phyloP scores from a whole-genome alignment of 2,888 invertebrate genomes.

The Platypus cylindrus region DNA sequence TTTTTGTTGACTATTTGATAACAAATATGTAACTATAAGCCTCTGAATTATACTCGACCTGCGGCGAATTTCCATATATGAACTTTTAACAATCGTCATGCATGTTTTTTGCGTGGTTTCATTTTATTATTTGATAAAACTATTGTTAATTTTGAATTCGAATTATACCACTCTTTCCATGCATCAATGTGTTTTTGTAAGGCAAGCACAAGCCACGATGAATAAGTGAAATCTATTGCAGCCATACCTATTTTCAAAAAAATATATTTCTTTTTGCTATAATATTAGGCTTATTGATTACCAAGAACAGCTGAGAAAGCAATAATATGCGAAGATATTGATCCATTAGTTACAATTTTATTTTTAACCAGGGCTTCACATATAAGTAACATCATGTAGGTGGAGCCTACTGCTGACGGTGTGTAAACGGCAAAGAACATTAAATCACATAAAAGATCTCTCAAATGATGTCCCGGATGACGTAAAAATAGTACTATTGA shows the following conservation, averaged over 20 bases:
- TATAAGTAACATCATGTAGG: constrained; percentile 34
- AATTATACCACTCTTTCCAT: constrained; percentile 34
- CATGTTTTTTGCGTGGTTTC: constrained; percentile 14
- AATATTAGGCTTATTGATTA: constrained; percentile 15
- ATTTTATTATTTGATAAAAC: constrained; percentile 28
- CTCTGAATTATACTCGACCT: no score
- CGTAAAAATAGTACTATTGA: constrained; percentile 35
- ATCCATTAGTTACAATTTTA: constrained; percentile 22
- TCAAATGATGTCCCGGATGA: constrained; percentile 34
- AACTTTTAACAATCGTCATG: no score
- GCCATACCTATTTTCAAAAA: constrained; percentile 19
- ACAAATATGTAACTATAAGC: no score
- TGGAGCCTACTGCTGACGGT: constrained; percentile 37
- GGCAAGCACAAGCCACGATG: constrained; percentile 33
- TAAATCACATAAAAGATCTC: constrained; percentile 38
- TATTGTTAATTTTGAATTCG: constrained; percentile 29
- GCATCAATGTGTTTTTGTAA: constrained; percentile 30
- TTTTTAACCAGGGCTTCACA: constrained; percentile 31
- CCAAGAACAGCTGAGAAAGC: constrained; percentile 33
- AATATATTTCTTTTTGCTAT: constrained; percentile 1
- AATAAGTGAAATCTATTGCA: constrained; percentile 35
- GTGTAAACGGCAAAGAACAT: constrained; percentile 39
- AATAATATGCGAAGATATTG: constrained; percentile 27
- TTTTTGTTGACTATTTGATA: no score
- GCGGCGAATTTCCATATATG: no score